Base-by-base conservation (phyloP, 2,113 vertebrate genomes). In the Zosterops borbonicus region DNA sequence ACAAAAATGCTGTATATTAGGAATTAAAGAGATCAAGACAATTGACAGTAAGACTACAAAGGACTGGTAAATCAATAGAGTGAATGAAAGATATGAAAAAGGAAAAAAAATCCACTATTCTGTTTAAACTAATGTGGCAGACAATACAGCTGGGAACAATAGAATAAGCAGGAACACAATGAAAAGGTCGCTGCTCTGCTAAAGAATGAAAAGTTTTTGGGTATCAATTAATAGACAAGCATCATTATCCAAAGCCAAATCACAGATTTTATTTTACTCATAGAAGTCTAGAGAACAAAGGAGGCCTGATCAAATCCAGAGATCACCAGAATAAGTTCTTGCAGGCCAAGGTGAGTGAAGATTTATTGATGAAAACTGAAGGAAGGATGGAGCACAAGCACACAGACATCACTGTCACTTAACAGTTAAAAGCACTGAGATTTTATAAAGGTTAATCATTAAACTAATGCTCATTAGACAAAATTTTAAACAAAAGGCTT, bases 11-110 rank as follows among this genome's bases (percentile, higher is more conserved):
- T 92, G 69, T 65, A n/a, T 93, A 95, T 93, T 90, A 93, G 87
- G 80, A 96, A 92, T 91, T 95, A 96, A 95, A 92, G 84, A 81
- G 91, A 97, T 95, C 95, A 95, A 94, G 92, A 94, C 94, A 94
- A 95, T 91, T 94, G 94, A 95, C 90, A 92, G 92, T 62, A 84
- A 80, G 85, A 91, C 81, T 94, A 94, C 82, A 94, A 97, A 94
- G 87, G 78, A 70, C 63, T 39, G 71, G 58, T 91, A 97, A 97
- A 95, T 87, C 93, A 96, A 91, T 59, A 78, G 53, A 87, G 86
- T 56, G 70, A 93, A 79, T 83, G 59, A 94, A 90, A 92, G 16
- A 56, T 65, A 49, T 31, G 56, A 67, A 76, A 89, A 70, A 19
- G 11, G 1, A 37, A 33, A 10, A 62, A 63, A 81, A 25, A 2